These are phyloP conservation scores for Chauna torquata DNA, from an alignment of 2,113 vertebrate species.

Conservation along the genomic window DNA sequence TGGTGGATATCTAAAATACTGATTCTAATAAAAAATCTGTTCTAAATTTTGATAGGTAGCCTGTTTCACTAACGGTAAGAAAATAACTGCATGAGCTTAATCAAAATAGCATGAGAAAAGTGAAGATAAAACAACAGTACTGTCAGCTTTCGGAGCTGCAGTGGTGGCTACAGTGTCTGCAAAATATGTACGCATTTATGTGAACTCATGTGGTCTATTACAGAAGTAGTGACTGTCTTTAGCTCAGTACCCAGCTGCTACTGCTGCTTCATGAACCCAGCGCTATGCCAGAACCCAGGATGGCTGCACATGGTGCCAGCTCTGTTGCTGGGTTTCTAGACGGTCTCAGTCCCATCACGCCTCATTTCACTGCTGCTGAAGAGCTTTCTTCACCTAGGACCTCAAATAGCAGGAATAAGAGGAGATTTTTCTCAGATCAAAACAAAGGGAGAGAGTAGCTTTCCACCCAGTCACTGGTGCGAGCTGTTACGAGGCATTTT, in stretches of 20 bases:
- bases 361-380: neutral
- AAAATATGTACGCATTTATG: rapidly evolving
- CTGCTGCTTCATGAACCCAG: neutral
- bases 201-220: neutral
- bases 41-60: neutral
- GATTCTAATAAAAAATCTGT: neutral
- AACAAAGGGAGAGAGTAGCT: neutral
- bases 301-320: rapidly evolving
- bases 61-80: neutral
- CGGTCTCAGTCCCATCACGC: neutral
- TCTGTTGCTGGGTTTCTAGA: neutral
- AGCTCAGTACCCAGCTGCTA: neutral
- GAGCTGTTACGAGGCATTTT: neutral
- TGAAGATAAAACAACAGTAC: neutral
- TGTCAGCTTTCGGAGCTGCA: neutral
- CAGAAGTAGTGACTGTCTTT: neutral
- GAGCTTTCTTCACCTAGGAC: neutral
- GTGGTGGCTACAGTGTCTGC: neutral
- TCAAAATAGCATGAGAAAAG: neutral
- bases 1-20: neutral
- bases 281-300: rapidly evolving
- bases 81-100: neutral
- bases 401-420: neutral
- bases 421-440: neutral
- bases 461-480: neutral